A percentile compares a stretch with the other conserved stretches of the same genome.
Evolutionary conservation across 2,113 vertebrate genomes (phyloP).

Genomic region (Tiliqua scincoides): DNA sequence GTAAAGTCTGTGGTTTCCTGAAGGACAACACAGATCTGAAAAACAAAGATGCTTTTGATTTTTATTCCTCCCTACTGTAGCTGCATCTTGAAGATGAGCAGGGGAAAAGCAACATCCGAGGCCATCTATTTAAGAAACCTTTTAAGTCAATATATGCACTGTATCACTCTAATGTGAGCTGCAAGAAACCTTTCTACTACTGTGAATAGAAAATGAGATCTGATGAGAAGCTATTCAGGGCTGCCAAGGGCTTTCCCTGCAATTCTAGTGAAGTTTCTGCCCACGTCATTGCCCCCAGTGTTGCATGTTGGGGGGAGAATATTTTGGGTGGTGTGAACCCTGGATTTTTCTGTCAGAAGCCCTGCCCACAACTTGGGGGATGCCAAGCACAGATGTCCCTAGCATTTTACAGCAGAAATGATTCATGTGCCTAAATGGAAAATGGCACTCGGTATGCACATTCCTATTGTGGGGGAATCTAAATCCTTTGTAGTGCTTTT

Average conservation of each 20-base stretch:
- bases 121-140: not conserved
- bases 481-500: not conserved
- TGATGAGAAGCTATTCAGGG: not conserved
- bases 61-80: not conserved
- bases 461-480: not conserved
- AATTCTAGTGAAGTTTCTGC: not conserved
- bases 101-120: not conserved
- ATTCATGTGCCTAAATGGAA: too few relatives aligned
- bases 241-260: too few relatives aligned
- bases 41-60: not conserved
- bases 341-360: too few relatives aligned
- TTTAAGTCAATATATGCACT: not conserved
- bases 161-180: not conserved
- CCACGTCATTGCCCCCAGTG: not conserved
- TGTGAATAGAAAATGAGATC: not conserved
- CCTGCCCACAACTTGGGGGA: too few relatives aligned
- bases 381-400: too few relatives aligned
- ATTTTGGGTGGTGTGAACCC: too few relatives aligned
- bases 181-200: not conserved
- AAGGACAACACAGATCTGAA: not conserved
- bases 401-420: too few relatives aligned
- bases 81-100: not conserved
- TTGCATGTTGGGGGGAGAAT: not conserved
- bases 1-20: not conserved
- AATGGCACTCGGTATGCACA: not conserved